Evolutionary conservation across 2,113 vertebrate genomes (phyloP), one percentile per base, ranked within the genome.

Genomic region (Ceyx cyanopectus): DNA sequence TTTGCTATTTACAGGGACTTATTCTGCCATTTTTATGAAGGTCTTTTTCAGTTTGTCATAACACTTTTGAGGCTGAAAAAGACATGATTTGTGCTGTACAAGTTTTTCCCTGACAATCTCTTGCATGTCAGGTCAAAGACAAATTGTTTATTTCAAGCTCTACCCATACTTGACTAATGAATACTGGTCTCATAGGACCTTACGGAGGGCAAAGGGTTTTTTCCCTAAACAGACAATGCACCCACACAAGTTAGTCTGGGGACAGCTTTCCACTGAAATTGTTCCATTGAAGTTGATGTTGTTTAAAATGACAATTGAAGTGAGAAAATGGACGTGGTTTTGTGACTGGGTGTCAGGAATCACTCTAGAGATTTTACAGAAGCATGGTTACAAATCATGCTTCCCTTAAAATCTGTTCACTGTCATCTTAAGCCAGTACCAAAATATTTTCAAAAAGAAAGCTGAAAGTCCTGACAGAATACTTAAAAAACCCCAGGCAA

Each of bases 121-220:
- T 68, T 91, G 54, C 37, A 32, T 12, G 16, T 54, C 58, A 93
- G 26, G 61, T 89, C 74, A 81, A 81, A 85, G 22, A 51, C 40
- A 89, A 89, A 82, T 14, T n/a, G n/a, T 29, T 87, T 69, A 51
- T 89, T 91, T 86, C 79, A 57, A 68, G 53, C 26, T 84, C 58
- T 61, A 14, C n/a, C 22, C 26, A n/a, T n/a, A 85, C 10, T 34
- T 73, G 58, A 67, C 41, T 27, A n/a, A 43, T 67, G 53, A 77
- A 54, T 20, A 6, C 23, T 65, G 54, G 66, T 68, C 70, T 84
- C 50, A 24, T 6, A 69, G 30, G n/a, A 37, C 63, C 57, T 50
- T 5, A 4, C 9, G 7, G 5, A 65, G 26, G 48, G 10, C 81
- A 89, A 94, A 75, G 1, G 3, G 27, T 78, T 14, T 53, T 89